Conservation (phyloP, 2,113 vertebrate species). For the Melanocharis versteri region DNA sequence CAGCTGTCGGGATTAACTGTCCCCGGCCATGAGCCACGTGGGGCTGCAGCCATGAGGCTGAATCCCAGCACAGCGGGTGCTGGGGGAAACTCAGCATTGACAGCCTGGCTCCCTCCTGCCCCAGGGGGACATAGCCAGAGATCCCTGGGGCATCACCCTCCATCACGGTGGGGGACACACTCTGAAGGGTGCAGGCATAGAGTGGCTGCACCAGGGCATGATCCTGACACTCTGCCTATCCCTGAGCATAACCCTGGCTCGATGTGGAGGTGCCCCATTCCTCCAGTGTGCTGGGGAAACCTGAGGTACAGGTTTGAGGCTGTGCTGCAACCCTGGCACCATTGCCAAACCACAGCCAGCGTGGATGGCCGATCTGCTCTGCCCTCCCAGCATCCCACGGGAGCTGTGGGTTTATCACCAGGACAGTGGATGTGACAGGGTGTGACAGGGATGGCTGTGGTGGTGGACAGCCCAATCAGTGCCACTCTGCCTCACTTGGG, state of each 20-base stretch:
- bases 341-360: fast-evolving
- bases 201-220: too few species aligned
- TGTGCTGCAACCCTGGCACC: neutral
- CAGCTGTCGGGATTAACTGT: neutral
- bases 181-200: neutral
- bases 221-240: neutral
- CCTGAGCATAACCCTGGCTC: fast-evolving
- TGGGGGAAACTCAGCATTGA: fast-evolving
- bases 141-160: neutral
- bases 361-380: neutral
- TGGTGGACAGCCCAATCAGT: fast-evolving
- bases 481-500: neutral
- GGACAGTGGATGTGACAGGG: neutral
- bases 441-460: fast-evolving
- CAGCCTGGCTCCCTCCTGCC: fast-evolving
- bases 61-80: fast-evolving
- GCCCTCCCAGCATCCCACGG: fast-evolving
- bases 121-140: fast-evolving
- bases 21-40: fast-evolving
- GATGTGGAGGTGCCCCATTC: fast-evolving
- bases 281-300: neutral
- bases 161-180: fast-evolving
- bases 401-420: neutral
- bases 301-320: neutral
- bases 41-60: neutral